Percentiles rank a stretch among this genome's conserved stretches.
phyloP scores from a whole-genome alignment of 2,797 vertebrate species.

The Novumbra hubbsi region DNA sequence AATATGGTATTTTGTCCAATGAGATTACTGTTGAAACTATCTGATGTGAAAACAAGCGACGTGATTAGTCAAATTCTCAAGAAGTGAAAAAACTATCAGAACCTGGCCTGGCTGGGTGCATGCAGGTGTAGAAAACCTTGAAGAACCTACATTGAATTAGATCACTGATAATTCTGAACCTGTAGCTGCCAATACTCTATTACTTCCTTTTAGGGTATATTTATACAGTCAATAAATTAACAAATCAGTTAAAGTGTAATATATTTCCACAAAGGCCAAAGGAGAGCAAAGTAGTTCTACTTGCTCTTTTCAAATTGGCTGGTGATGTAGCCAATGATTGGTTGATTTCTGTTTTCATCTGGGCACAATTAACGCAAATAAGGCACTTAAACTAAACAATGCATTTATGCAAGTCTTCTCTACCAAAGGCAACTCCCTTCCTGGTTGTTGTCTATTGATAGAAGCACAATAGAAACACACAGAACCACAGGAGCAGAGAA shows the following conservation, averaged over 20 bases:
- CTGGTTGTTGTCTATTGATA: constrained; percentile 2
- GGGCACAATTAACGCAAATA: neutral
- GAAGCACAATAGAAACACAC: constrained; percentile 6
- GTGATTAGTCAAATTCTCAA: neutral
- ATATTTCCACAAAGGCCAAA: neutral
- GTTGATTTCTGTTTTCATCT: neutral
- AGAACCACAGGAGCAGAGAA: neutral
- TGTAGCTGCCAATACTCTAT: constrained; percentile 7
- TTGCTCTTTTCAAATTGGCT: neutral
- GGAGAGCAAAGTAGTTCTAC: neutral
- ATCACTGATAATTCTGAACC: neutral
- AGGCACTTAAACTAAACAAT: neutral
- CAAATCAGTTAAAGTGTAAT: constrained; percentile 22
- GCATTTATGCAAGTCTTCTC: constrained; percentile 6
- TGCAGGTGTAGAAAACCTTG: neutral
- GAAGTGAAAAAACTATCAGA: neutral
- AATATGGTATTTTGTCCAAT: no score
- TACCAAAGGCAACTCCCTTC: neutral
- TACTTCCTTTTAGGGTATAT: constrained; percentile 7
- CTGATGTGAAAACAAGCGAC: no score
- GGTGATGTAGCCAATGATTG: neutral
- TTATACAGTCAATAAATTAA: constrained; percentile 29
- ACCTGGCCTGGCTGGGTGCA: no score
- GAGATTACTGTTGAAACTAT: no score
- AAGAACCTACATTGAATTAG: neutral